Evolutionary conservation across 2,113 vertebrate genomes (phyloP), one percentile per base, ranked within the genome.

Genomic region (Heptranchias perlo): DNA sequence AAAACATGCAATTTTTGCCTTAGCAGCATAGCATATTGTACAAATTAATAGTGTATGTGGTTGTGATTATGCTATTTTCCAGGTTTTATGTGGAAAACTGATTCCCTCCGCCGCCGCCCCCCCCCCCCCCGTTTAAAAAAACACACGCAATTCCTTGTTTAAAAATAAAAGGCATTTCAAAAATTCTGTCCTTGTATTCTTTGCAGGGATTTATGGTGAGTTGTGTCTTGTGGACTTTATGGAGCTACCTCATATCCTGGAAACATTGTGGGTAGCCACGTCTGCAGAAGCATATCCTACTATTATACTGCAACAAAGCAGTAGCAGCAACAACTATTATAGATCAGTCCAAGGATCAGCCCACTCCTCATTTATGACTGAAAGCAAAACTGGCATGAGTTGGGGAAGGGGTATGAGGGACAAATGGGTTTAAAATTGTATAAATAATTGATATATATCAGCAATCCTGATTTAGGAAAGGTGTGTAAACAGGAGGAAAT

Each of bases 121-220:
- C n/a, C n/a, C n/a, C n/a, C n/a, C n/a, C n/a, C n/a, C n/a, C n/a
- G n/a, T 67, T 39, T 69, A 67, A 47, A 94, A 67, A 67, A 31
- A 58, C 58, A 54, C 52, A 78, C 76, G 44, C 14, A 78, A 39
- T 78, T 93, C 61, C n/a, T 95, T 95, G 39, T 95, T 95, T 95
- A 47, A 95, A 95, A 95, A 95, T 95, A 95, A 95, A 95, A 95
- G 64, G 93, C 93, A 95, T 95, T 95, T 49, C 23, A 47, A 95
- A 67, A 49, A 5, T 67, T 95, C 31, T 67, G 7, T 94, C 6
- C 64, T 49, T 65, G 39, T 69, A 4, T 82, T 82, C 14, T 82
- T 73, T 44, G 39, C 47, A 89, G 16, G 49, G 23, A 47, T 86
- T 47, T 44, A 39, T 86, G 25, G 69, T 76, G 69, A 35, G 25